Conservation (phyloP, 2,888 invertebrate genomes). For the Aelia acuminata region DNA sequence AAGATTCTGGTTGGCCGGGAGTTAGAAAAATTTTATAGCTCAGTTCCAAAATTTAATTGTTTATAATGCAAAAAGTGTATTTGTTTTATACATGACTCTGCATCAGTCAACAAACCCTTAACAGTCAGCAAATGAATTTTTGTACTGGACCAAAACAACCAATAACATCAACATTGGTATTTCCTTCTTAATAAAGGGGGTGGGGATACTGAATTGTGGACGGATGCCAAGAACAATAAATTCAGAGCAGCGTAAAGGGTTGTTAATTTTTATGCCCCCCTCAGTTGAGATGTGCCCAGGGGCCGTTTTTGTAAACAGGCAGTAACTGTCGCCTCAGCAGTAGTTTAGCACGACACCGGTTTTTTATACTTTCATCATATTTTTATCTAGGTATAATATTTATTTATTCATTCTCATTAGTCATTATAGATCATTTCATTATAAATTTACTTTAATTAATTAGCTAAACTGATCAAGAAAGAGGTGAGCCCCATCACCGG, state of each 20-base stretch:
- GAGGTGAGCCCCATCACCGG: too few relatives aligned
- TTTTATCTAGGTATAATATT: neutral
- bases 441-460: neutral
- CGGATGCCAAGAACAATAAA: slow-evolving; percentile 37
- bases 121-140: neutral
- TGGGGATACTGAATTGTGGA: neutral
- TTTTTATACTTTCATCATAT: neutral
- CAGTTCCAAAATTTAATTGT: too few relatives aligned
- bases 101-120: too few relatives aligned
- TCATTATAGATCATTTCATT: neutral
- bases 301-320: slow-evolving; percentile 32
- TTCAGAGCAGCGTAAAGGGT: slow-evolving; percentile 24
- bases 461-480: too few relatives aligned
- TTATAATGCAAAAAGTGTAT: too few relatives aligned
- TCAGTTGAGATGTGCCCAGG: neutral
- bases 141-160: slow-evolving; percentile 3
- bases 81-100: too few relatives aligned
- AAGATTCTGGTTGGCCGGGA: too few relatives aligned
- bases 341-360: neutral
- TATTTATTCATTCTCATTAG: neutral
- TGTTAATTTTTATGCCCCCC: slow-evolving; percentile 38
- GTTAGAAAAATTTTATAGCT: too few relatives aligned
- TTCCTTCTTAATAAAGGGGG: neutral
- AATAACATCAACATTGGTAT: slow-evolving; percentile 3
- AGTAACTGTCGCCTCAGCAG: neutral